These are phyloP conservation scores for Corapipo altera DNA, from an alignment of 2,113 vertebrate species.

Conservation along the genomic window DNA sequence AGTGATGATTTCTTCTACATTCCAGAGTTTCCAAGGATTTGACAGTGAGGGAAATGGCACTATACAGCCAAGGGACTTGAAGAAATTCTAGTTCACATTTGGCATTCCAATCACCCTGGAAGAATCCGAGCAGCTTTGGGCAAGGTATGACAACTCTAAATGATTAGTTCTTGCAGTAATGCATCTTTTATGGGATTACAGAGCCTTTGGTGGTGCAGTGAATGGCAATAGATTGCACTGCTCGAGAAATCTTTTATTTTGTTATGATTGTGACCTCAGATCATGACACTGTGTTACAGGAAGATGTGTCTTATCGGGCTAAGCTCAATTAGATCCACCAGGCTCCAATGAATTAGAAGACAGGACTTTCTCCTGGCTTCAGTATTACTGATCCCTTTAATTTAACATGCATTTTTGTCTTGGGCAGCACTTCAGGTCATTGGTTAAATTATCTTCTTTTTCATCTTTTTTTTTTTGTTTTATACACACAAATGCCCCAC, in stretches of 20 bases:
- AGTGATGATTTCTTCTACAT: background rate
- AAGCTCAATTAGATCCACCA: background rate
- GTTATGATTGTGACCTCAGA: background rate
- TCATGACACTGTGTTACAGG: background rate
- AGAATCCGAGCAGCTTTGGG: constrained; percentile 80
- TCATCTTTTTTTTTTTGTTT: background rate
- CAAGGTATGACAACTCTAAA: constrained; percentile 57
- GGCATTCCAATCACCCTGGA: constrained; percentile 69
- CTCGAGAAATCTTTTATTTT: background rate
- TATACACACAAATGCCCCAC: background rate
- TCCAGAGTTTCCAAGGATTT: constrained; percentile 70
- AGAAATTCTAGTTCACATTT: constrained; percentile 68
- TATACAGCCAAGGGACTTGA: constrained; percentile 69
- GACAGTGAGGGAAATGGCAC: constrained; percentile 65
- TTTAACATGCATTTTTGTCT: background rate
- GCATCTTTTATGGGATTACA: background rate
- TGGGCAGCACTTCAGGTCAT: background rate
- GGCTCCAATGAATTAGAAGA: background rate
- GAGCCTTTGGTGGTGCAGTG: background rate
- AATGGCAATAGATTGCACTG: background rate
- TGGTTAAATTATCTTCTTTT: background rate
- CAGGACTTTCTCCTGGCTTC: background rate
- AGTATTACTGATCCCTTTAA: background rate
- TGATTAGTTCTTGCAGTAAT: background rate
- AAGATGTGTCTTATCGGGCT: background rate